Conservation (phyloP, 1,140 invertebrate species). For the Listronotus bonariensis region DNA sequence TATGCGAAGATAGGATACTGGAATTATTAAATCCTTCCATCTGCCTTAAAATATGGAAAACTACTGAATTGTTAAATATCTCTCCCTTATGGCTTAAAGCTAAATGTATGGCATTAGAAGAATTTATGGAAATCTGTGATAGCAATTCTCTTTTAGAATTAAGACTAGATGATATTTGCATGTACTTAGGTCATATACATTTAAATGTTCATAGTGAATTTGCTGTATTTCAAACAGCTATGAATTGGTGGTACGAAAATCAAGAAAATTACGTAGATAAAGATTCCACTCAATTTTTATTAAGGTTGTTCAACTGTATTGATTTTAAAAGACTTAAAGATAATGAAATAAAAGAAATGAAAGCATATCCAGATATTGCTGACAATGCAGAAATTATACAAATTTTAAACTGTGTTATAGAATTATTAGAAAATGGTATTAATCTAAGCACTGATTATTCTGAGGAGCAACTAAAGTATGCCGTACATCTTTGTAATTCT, state of each 20-base stretch:
- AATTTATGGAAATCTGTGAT: slow-evolving; percentile 44
- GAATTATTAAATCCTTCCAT: slow-evolving; percentile 40
- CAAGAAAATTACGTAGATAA: slow-evolving; percentile 23
- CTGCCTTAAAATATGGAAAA: slow-evolving; percentile 49
- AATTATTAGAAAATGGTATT: slow-evolving; percentile 21
- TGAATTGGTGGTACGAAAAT: slow-evolving; percentile 50
- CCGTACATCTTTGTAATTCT: slow-evolving; percentile 22
- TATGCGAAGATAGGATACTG: slow-evolving; percentile 35
- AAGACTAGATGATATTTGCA: slow-evolving; percentile 40
- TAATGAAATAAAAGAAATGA: slow-evolving; percentile 45
- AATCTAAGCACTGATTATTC: slow-evolving; percentile 4
- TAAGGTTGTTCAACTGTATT: slow-evolving; percentile 44
- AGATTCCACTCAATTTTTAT: slow-evolving; percentile 11
- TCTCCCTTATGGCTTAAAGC: slow-evolving; percentile 47
- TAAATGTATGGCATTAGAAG: slow-evolving; percentile 44
- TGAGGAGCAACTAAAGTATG: slow-evolving; percentile 18
- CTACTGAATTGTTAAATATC: slow-evolving; percentile 44
- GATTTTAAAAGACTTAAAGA: slow-evolving; percentile 43
- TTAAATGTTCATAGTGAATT: slow-evolving; percentile 45
- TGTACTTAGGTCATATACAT: slow-evolving; percentile 46
- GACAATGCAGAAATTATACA: slow-evolving; percentile 31
- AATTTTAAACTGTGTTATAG: slow-evolving; percentile 39
- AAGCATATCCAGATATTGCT: slow-evolving; percentile 41
- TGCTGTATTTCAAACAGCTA: slow-evolving; percentile 44
- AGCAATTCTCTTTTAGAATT: slow-evolving; percentile 40